Conservation (phyloP, 2,113 vertebrate species). For the Chaenocephalus aceratus region DNA sequence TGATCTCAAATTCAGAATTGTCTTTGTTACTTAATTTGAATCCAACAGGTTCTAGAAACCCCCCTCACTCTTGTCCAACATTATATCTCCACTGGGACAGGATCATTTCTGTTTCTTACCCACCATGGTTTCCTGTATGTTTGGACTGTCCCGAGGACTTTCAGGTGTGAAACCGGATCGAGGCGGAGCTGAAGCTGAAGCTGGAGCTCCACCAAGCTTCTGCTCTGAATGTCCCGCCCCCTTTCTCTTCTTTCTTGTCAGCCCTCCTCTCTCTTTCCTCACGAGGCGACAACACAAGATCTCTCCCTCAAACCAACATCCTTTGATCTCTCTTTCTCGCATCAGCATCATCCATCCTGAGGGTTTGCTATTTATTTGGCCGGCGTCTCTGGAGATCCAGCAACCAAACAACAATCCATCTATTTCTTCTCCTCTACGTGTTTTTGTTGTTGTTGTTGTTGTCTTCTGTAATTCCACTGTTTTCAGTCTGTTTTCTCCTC, state of each 20-base stretch:
- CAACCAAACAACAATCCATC: constrained; percentile 12
- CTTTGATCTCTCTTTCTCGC: constrained; percentile 48
- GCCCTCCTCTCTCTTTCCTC: constrained; percentile 23
- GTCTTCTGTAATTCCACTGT: not conserved
- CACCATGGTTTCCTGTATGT: not conserved
- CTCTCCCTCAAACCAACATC: constrained; percentile 17
- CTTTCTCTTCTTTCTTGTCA: not conserved
- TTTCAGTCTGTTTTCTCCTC: not conserved
- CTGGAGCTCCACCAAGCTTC: constrained; percentile 8
- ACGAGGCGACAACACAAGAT: not conserved
- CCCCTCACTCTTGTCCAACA: no score
- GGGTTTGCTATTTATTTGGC: constrained; percentile 52
- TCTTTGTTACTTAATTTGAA: no score
- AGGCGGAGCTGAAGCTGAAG: constrained; percentile 23
- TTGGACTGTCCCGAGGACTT: not conserved
- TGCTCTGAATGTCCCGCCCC: not conserved
- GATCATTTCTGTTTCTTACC: no score
- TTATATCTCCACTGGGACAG: not conserved
- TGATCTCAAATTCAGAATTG: not conserved
- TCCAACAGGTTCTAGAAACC: no score
- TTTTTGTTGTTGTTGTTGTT: not conserved
- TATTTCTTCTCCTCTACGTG: not conserved
- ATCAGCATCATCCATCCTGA: constrained; percentile 26
- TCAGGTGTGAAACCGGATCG: not conserved
- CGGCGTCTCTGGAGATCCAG: constrained; percentile 35